Evolutionary conservation across 35 echinoderm and acorn worm species (phyloP).

Genomic region (Acanthaster planci): DNA sequence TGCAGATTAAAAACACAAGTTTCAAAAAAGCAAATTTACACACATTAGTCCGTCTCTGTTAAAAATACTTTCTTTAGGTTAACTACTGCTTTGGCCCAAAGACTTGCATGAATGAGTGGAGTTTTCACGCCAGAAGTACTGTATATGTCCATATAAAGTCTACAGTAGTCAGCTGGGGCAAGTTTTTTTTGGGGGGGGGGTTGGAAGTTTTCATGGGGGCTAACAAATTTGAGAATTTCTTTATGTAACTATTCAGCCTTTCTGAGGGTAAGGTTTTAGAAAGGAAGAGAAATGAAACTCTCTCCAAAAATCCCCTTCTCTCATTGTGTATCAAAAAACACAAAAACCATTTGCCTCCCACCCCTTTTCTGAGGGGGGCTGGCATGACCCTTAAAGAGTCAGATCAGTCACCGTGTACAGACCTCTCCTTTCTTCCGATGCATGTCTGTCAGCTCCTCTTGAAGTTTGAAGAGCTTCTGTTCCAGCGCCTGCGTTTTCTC

Average conservation of each 20-base stretch:
- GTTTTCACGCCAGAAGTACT: no score
- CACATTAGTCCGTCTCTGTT: no score
- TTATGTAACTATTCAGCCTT: no score
- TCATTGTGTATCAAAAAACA: no score
- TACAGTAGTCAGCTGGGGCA: no score
- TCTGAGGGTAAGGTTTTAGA: no score
- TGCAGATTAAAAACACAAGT: neutral
- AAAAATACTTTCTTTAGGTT: neutral
- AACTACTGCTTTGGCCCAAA: neutral
- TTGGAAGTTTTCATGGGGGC: no score
- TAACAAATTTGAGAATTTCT: no score
- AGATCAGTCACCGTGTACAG: neutral
- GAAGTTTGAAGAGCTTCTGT: slow-evolving; percentile 70
- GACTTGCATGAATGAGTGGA: neutral
- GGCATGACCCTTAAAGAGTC: neutral
- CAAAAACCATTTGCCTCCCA: neutral
- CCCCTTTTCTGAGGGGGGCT: neutral
- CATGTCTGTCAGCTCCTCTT: slow-evolving; percentile 87
- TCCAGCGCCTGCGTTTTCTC: slow-evolving; percentile 52
- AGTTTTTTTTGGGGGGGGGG: neutral
- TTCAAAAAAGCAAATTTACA: no score
- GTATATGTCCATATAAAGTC: no score
- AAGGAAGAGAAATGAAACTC: no score
- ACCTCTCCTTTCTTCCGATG: slow-evolving; percentile 91
- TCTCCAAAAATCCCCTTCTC: no score